These are phyloP conservation scores for Sebastes steindachneri DNA, from an alignment of 2,797 vertebrate species.

Conservation along the genomic window DNA sequence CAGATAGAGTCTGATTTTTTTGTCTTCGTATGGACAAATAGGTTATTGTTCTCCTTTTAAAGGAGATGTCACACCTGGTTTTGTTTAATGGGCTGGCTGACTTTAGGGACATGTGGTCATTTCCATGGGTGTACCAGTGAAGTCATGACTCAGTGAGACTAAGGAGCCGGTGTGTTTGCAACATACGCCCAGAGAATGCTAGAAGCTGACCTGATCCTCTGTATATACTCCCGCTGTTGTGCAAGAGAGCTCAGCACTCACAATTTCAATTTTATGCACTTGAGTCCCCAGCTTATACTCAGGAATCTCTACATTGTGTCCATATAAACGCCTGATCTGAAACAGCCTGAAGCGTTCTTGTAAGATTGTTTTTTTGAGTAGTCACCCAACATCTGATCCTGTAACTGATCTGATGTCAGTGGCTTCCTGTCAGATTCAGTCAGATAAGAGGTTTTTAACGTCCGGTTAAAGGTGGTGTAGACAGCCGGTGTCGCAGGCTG, in stretches of 20 bases:
- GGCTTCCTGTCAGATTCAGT: slow-evolving; percentile 14
- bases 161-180: slow-evolving; percentile 21
- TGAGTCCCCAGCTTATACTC: background rate
- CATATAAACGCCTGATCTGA: background rate
- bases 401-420: slow-evolving; percentile 1
- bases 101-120: slow-evolving; percentile 11
- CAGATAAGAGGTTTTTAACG: slow-evolving; percentile 30
- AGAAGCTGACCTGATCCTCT: slow-evolving; percentile 29
- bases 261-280: background rate
- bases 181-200: slow-evolving; percentile 26
- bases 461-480: background rate
- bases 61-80: background rate
- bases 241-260: slow-evolving; percentile 4
- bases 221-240: slow-evolving; percentile 26
- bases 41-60: background rate
- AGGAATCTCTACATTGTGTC: background rate
- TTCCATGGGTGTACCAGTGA: slow-evolving; percentile 37
- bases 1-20: background rate
- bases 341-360: background rate
- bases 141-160: slow-evolving; percentile 31
- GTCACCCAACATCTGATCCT: background rate
- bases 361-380: slow-evolving; percentile 7
- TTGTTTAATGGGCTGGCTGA: background rate
- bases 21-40: background rate
- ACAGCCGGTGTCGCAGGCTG: slow-evolving; percentile 17